These are phyloP conservation scores for Caranx ignobilis DNA, from an alignment of 2,113 vertebrate species.

Conservation along the genomic window DNA sequence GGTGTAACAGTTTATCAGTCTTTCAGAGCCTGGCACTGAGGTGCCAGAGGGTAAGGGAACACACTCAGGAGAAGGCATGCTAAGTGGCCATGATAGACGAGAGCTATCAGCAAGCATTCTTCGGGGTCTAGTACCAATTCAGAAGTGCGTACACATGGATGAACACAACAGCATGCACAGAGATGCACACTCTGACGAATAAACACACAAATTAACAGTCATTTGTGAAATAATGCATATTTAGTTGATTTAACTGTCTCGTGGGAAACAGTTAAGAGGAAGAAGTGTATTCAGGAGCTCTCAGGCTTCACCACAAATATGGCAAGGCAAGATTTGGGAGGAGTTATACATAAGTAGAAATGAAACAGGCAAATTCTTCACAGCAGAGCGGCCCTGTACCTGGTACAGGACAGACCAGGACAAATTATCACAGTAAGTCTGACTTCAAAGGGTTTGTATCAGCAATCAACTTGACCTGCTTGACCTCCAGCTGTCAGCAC, in stretches of 20 bases:
- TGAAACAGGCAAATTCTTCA: conserved; percentile 1
- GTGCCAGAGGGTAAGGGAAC: conserved; percentile 14
- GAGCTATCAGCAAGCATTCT: conserved; percentile 25
- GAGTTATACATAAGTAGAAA: conserved; percentile 11
- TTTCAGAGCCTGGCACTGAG: conserved; percentile 14
- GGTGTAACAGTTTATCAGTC: conserved; percentile 28
- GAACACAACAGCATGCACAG: background rate
- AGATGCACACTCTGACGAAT: background rate
- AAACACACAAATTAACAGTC: background rate
- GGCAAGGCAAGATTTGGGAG: background rate
- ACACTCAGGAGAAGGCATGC: conserved; percentile 30
- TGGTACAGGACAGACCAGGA: conserved; percentile 23
- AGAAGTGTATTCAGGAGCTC: background rate
- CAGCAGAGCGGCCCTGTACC: conserved; percentile 26
- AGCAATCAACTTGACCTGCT: conserved; percentile 50
- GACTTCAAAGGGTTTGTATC: conserved; percentile 58
- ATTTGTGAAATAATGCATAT: background rate
- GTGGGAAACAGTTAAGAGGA: background rate
- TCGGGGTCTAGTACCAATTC: conserved; percentile 15
- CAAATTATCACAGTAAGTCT: conserved; percentile 45
- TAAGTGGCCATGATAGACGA: conserved; percentile 52
- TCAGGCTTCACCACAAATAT: background rate
- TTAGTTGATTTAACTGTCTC: background rate
- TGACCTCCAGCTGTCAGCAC: conserved; percentile 52
- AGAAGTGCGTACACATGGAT: background rate